Base-by-base conservation (phyloP, 2,888 invertebrate genomes). In the Neria commutata region DNA sequence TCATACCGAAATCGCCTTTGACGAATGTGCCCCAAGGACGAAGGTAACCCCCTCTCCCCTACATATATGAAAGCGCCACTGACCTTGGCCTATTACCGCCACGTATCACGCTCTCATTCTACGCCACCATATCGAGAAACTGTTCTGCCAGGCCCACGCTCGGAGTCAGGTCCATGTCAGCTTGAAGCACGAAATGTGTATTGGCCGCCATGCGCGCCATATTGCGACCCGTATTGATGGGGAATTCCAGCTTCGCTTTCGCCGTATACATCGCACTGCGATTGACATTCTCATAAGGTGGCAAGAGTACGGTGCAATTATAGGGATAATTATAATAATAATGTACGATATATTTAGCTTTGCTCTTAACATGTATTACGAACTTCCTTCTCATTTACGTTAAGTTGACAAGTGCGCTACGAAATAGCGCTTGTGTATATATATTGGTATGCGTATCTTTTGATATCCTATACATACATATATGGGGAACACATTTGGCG, bases 151-250 rank as follows among this genome's bases (percentile, higher is more conserved):
- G 83, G 66, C 89, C 86, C n/a, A 90, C 88, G 79, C 89, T 92
- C 47, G 94, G 94, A 79, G 92, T 93, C 37, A 95, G 85, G 79
- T 95, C 94, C 67, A 94, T 92, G 76, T 95, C 94, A 52, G 92
- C 91, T 5, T 93, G 88, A 42, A 94, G 85, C 29, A 94, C 86
- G 77, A 87, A 94, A 75, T 91, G 87, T 0, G 94, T 94, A 48
- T 89, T 85, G 0, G 91, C 90, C 33, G 88, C 86, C 66, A 90
- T 89, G 19, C 94, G 84, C 0, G 94, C 94, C 5, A 94, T 86
- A 79, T 94, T 94, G 17, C 94, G 84, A 0, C 91, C 94, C 3
- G 94, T 91, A 79, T 95, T 95, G 54, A 95, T 91, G 1, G 94
- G 94, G 77, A 94, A 95, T 3, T 91, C 82, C 14, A 94, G 83